Base-by-base conservation (phyloP, 1,140 invertebrate species). In the Caenorhabditis latens region DNA sequence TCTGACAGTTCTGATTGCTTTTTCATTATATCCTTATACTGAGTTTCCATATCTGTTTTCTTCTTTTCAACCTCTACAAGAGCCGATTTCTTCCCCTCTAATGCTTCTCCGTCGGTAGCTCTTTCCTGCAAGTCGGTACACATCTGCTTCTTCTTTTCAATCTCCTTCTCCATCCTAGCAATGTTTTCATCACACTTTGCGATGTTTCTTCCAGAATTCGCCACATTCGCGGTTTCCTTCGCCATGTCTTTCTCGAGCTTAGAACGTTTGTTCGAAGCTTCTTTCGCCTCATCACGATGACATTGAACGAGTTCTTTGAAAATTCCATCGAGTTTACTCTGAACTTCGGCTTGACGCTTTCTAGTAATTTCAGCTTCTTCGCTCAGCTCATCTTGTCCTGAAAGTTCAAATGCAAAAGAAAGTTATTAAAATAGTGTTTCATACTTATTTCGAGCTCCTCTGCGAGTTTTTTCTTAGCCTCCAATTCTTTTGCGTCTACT, bases 1-100 rank as follows among this genome's bases (percentile, higher is more conserved):
- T 85, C 89, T 65, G 93, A 96, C 65, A 84, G 95, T 65, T 55
- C 85, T 0, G 50, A 63, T 67, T 87, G 50, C 19, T 82, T 63
- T 46, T 83, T 84, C 21, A 24, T 87, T 16, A 55, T 8, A 9
- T 67, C 55, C 13, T 71, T 42, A 9, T n/a, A n/a, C 46, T 84
- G 19, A 7, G 48, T 24, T 16, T 58, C 21, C 61, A 40, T 5
- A 19, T 84, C 46, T 19, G 43, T 50, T 19, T 9, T 40, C 75
- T 84, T 53, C 43, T 53, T 53, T 11, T 55, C 50, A 19, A 61
- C 9, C 6, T 48, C 40, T 5, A 67, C 61, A 32, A 75, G 7
- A n/a, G n/a, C 21, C 13, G 4, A 57, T 13, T 65, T 46, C 40
- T 58, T 67, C 57, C 19, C 48, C 42, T 75, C 65, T 6, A 85